These are phyloP conservation scores for Microtus montanus DNA, from an alignment of 2,113 vertebrate species.

Conservation along the genomic window DNA sequence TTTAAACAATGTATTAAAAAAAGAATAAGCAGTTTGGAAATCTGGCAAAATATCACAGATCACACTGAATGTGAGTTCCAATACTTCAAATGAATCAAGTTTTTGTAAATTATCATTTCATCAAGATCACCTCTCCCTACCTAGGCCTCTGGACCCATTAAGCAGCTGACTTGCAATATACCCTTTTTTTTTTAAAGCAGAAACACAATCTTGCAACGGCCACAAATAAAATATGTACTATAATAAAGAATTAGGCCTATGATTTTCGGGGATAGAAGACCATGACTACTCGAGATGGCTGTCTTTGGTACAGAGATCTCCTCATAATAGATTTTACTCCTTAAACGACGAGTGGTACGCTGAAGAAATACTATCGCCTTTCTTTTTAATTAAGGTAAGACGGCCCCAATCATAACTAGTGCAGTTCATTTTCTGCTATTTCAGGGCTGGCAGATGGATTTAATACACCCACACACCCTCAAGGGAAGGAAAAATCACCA, in stretches of 20 bases:
- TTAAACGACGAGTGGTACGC: background rate
- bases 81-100: conserved; percentile 35
- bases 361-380: background rate
- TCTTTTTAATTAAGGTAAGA: conserved; percentile 18
- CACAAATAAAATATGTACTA: background rate
- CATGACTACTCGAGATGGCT: conserved; percentile 20
- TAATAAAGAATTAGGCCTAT: conserved; percentile 31
- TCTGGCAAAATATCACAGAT: conserved; percentile 30
- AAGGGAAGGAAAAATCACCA: conserved; percentile 44
- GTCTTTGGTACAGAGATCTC: background rate
- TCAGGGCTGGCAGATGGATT: conserved; percentile 35
- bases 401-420: conserved; percentile 7
- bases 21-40: conserved; percentile 1
- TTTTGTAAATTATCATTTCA: conserved; percentile 44
- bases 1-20: conserved; percentile 25
- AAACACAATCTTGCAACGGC: conserved; percentile 16
- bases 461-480: conserved; percentile 56
- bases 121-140: conserved; percentile 41
- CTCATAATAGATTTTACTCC: conserved; percentile 27
- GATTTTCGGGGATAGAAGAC: background rate
- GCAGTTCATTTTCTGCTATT: conserved; percentile 56
- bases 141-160: conserved; percentile 3
- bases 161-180: background rate
- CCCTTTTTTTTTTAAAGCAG: background rate
- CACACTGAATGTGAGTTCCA: conserved; percentile 33